These are phyloP conservation scores for Polyommatus iphigenia DNA, from an alignment of 2,888 invertebrate species.

Conservation along the genomic window DNA sequence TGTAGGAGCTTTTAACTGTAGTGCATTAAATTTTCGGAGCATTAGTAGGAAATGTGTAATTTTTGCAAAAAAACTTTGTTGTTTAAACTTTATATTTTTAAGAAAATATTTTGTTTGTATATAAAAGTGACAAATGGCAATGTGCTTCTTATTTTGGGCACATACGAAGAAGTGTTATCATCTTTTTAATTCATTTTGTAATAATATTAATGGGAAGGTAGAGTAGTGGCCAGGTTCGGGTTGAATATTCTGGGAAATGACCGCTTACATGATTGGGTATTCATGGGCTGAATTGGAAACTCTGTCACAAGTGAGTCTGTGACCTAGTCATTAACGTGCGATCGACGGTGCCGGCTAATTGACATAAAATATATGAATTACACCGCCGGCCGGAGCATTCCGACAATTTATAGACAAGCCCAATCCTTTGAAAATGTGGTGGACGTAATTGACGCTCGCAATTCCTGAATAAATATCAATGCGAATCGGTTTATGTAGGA, in stretches of 20 bases:
- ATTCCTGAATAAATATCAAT: not conserved
- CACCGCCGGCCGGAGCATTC: not conserved
- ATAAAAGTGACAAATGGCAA: not conserved
- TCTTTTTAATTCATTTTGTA: not conserved
- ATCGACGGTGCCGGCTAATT: conserved; percentile 10
- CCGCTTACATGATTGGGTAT: conserved; percentile 28
- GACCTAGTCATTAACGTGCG: conserved; percentile 26
- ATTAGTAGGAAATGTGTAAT: not conserved
- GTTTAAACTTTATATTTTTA: conserved; percentile 7
- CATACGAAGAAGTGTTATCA: not conserved
- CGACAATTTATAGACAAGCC: conserved; percentile 17
- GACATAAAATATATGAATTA: conserved; percentile 30
- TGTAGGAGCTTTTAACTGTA: conserved; percentile 19
- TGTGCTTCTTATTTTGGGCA: not conserved
- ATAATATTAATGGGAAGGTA: not conserved
- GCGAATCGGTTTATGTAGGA: not conserved
- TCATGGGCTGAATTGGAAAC: conserved; percentile 27
- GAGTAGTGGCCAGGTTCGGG: conserved; percentile 2
- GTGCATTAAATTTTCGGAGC: not conserved
- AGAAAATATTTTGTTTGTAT: not conserved
- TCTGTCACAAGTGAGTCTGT: conserved; percentile 27
- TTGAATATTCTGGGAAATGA: conserved; percentile 25
- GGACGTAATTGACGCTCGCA: not conserved
- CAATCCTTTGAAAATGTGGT: conserved; percentile 13
- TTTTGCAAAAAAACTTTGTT: not conserved